Evolutionary conservation across 2,797 vertebrate species (phyloP), one percentile per base, ranked within the genome.

Genomic region (Pseudochirops corinnae): DNA sequence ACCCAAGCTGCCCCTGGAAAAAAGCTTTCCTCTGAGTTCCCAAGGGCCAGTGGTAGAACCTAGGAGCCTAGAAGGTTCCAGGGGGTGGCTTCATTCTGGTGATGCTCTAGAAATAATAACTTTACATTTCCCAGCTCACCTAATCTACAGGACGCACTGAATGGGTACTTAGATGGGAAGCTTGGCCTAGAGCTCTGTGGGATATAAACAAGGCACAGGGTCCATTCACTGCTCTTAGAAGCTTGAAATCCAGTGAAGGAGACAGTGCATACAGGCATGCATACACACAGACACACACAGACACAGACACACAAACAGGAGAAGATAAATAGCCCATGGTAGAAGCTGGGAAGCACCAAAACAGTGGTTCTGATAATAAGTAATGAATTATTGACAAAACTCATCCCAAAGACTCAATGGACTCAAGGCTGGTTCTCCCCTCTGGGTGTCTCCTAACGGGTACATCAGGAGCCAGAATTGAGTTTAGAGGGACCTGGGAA

Each of bases 31-130:
- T 91, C 53, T 92, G 90, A 94, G 92, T 94, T 31, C 91, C 16
- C 33, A 94, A 94, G 92, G 74, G 33, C 16, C 16, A n/a, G 31
- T 5, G 18, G 62, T 18, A 16, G 16, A 74, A n/a, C 33, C 33
- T n/a, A 13, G 14, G 74, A 50, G 18, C 95, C 62, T 74, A 87
- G 55, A 94, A 95, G 90, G 39, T 94, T 95, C 67, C 93, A 91
- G 53, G 90, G 90, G 58, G 52, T 0, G 60, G 50, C 55, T 95
- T 93, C 50, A 55, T 94, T 90, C 93, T 92, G 93, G 52, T 95
- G 90, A 16, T 21, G 55, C 14, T 94, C 74, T 93, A 93, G 95
- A 95, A 95, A 62, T 94, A 94, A 94, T 57, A 93, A 95, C 18
- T 90, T 29, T 12, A 50, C 33, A 91, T 90, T 93, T 74, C 97